A percentile compares a stretch with the other conserved stretches of the same genome.
Conservation (phyloP, 2,797 vertebrate genomes). For the Tympanoctomys barrerae region DNA sequence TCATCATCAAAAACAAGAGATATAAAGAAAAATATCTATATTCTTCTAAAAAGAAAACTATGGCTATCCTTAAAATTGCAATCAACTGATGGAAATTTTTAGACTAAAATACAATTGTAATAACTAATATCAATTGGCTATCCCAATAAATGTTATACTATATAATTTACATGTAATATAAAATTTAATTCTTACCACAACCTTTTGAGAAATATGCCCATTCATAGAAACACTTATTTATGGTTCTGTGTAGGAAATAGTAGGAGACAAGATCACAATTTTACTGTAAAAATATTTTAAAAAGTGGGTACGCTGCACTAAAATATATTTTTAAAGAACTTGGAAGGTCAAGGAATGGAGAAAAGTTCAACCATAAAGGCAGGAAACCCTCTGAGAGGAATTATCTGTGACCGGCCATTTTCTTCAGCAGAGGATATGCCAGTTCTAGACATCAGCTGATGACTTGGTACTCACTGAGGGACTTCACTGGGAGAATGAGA, state of each 20-base stretch:
- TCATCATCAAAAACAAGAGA: not conserved
- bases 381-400: not conserved
- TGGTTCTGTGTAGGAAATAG: conserved; percentile 19
- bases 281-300: not conserved
- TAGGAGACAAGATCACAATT: not conserved
- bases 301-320: not conserved
- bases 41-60: conserved; percentile 15
- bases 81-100: conserved; percentile 13
- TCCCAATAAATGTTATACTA: not conserved
- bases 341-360: not conserved
- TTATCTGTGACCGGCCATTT: conserved; percentile 6
- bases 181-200: not conserved
- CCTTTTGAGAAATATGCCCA: conserved; percentile 37
- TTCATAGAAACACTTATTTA: conserved; percentile 41
- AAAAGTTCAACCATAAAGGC: conserved; percentile 3
- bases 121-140: conserved; percentile 14
- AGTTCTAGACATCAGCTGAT: not conserved
- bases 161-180: not conserved
- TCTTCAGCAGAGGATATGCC: conserved; percentile 32
- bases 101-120: not conserved
- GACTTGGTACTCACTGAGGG: not conserved
- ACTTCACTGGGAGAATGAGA: conserved; percentile 26
- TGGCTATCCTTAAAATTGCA: not conserved
- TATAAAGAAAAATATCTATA: not conserved
- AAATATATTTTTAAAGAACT: conserved; percentile 24